Conservation (phyloP, 2,797 vertebrate genomes). For the Sphenodon punctatus region DNA sequence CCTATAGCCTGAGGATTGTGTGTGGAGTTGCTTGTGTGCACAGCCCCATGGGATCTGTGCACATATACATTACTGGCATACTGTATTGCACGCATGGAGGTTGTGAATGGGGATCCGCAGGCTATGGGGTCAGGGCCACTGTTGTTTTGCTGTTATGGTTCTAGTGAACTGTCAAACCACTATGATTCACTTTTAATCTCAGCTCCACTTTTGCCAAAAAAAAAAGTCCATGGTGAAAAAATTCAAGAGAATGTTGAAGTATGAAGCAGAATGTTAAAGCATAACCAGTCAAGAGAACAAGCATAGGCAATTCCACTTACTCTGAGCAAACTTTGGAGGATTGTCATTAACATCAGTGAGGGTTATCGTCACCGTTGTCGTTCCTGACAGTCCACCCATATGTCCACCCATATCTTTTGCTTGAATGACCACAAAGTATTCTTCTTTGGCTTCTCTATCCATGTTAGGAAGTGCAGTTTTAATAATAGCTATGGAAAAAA, state of each 20-base stretch:
- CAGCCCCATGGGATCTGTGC: too few relatives aligned
- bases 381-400: conserved; percentile 96
- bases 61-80: too few relatives aligned
- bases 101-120: too few relatives aligned
- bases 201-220: not conserved
- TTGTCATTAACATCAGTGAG: conserved; percentile 97
- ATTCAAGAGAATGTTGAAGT: not conserved
- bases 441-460: conserved; percentile 98
- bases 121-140: too few relatives aligned
- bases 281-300: not conserved
- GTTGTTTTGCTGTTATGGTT: too few relatives aligned
- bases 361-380: conserved; percentile 93
- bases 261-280: fast-evolving
- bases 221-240: not conserved
- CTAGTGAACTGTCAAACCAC: not conserved
- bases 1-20: too few relatives aligned
- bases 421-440: conserved; percentile 98
- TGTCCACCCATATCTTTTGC: conserved; percentile 99
- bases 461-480: conserved; percentile 97
- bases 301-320: conserved; percentile 75
- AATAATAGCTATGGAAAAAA: conserved; percentile 87
- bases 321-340: conserved; percentile 96
- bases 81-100: too few relatives aligned
- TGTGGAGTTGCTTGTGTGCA: too few relatives aligned
- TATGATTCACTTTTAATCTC: not conserved